Base-by-base conservation (phyloP, 1,140 invertebrate genomes). In the Bemisia tabaci region DNA sequence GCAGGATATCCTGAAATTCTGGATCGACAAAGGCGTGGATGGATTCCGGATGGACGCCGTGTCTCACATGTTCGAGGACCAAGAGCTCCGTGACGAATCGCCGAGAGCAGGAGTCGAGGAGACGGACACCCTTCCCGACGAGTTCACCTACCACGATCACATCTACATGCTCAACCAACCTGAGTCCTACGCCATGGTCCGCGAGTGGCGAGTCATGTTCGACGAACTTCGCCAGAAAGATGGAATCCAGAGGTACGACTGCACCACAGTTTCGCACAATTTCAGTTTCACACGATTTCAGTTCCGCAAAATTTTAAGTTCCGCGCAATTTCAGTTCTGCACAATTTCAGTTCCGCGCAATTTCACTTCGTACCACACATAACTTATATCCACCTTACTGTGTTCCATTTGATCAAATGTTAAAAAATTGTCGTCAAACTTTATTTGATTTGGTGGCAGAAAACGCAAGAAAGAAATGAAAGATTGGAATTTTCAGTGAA, bases 31-130 rank as follows among this genome's bases (percentile, higher is more conserved):
- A 71, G 87, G 87, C 1, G 84, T 85, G 0, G 83, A 85, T 71
- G 88, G 88, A 0, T 90, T 90, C 72, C 77, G 87, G 64, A 79
- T 90, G 1, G 83, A 87, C 69, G 84, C 84, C 66, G 74, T 82
- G 2, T 73, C 77, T 48, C 73, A 76, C 61, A 48, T 84, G 60
- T 75, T 78, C 64, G 82, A 84, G 70, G 72, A 73, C 66, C 67
- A 59, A 63, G 74, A 71, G 33, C 75, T 77, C 9, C 22, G 63
- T 0, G 77, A 82, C 68, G 77, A 79, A 17, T 25, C 61, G 25
- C 1, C 2, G 2, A 0, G 59, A 0, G 5, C 2, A 27, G 24
- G 0, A 79, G 17, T 60, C 70, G 59, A 0, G 59, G n/a, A 12
- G 2, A 22, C n/a, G 59, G 33, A 48, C 74, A 1, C 26, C 0